A percentile compares a stretch with the other conserved stretches of the same genome.
Evolutionary conservation across 2,113 vertebrate species (phyloP).

Genomic region (Petrocephalus microphthalmus): DNA sequence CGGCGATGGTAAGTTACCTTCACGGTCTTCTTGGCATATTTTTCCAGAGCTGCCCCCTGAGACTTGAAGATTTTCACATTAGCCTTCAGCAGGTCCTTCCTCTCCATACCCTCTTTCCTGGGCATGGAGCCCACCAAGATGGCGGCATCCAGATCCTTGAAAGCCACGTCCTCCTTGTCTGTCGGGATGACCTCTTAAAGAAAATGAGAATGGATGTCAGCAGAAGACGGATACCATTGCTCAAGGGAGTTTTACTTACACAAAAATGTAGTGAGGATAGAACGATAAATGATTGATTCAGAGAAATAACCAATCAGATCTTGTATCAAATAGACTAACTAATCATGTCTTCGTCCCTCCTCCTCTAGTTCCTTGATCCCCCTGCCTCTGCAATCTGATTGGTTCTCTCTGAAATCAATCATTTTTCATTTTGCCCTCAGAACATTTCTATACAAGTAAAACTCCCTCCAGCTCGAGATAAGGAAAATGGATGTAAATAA

Average conservation of each 20-base stretch:
- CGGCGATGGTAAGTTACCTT: conserved; percentile 56
- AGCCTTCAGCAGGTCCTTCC: conserved; percentile 80
- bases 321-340: no score
- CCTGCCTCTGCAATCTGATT: no score
- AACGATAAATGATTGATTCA: no score
- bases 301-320: no score
- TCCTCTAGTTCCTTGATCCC: no score
- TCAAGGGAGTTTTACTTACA: no score
- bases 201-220: not conserved
- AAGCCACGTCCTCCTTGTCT: conserved; percentile 77
- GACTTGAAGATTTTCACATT: conserved; percentile 82
- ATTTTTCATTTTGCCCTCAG: no score
- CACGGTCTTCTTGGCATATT: conserved; percentile 79
- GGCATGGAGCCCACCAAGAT: conserved; percentile 83
- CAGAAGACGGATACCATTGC: not conserved
- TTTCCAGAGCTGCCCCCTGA: conserved; percentile 77
- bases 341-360: no score
- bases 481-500: not conserved
- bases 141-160: conserved; percentile 77
- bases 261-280: no score
- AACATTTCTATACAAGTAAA: not conserved
- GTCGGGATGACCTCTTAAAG: conserved; percentile 72
- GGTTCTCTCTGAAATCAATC: no score
- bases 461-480: not conserved
- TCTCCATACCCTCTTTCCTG: conserved; percentile 81